Conservation (phyloP, 2,113 vertebrate species). For the Engraulis encrasicolus region DNA sequence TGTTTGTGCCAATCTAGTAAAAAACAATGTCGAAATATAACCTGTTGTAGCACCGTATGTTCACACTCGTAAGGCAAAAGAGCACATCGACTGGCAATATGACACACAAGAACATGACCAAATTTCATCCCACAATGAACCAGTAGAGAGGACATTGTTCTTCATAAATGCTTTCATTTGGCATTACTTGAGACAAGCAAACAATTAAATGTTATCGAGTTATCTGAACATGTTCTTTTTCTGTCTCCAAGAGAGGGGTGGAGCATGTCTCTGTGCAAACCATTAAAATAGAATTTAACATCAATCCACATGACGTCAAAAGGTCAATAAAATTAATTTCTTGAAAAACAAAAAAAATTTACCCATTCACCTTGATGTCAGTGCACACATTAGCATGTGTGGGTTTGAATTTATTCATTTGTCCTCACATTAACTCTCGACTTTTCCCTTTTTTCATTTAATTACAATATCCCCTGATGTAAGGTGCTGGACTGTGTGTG, state of each 20-base stretch:
- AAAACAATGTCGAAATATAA: slow-evolving; percentile 14
- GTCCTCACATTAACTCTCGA: background rate
- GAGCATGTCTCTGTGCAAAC: slow-evolving; percentile 16
- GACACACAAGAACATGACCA: slow-evolving; percentile 9
- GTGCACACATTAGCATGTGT: slow-evolving; percentile 4
- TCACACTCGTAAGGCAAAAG: slow-evolving; percentile 51
- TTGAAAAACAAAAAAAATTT: slow-evolving; percentile 1
- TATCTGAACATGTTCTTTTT: background rate
- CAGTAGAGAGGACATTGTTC: background rate
- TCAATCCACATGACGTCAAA: slow-evolving; percentile 25
- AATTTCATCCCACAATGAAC: slow-evolving; percentile 18
- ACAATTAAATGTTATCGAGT: background rate
- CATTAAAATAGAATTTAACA: slow-evolving; percentile 3
- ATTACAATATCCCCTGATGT: background rate
- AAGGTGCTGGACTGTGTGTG: slow-evolving; percentile 6
- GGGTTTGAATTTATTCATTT: background rate
- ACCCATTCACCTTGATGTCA: background rate
- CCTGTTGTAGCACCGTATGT: slow-evolving; percentile 46
- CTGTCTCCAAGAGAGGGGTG: background rate
- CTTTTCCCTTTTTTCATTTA: background rate
- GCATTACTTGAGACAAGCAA: background rate
- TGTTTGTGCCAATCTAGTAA: background rate
- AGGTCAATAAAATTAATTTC: background rate
- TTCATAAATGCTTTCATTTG: slow-evolving; percentile 22
- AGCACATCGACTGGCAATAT: slow-evolving; percentile 20